Conservation (phyloP, 1,140 invertebrate species). For the Drosophila sp. region DNA sequence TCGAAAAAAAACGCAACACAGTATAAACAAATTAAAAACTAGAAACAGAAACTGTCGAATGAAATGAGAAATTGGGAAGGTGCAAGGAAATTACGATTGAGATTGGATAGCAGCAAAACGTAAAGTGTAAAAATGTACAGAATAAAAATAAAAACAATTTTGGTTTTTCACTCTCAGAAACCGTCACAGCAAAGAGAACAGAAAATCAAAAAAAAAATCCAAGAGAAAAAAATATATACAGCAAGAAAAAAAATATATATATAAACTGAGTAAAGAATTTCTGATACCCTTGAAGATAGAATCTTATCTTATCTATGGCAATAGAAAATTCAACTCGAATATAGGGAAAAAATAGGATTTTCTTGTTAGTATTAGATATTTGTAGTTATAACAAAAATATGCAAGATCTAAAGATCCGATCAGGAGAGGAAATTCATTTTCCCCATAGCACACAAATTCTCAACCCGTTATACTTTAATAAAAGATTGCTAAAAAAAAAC, state of each 20-base stretch:
- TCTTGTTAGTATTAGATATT: no score
- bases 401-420: no score
- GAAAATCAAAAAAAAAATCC: conserved; percentile 25
- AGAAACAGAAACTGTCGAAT: conserved; percentile 15
- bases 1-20: conserved; percentile 24
- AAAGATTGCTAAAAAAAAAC: neutral
- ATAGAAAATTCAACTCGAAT: neutral
- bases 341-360: no score
- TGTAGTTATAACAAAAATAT: no score
- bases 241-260: conserved; percentile 7
- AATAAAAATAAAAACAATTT: conserved; percentile 18
- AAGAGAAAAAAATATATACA: conserved; percentile 46
- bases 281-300: neutral
- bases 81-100: conserved; percentile 31
- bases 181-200: conserved; percentile 18
- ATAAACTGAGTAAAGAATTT: neutral
- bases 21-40: conserved; percentile 52
- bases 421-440: no score
- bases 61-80: conserved; percentile 17
- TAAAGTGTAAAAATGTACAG: conserved; percentile 13
- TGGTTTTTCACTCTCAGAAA: conserved; percentile 1
- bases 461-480: neutral
- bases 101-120: conserved; percentile 12
- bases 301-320: neutral
- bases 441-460: no score